These are phyloP conservation scores for Picathartes gymnocephalus DNA, from an alignment of 2,113 vertebrate species.

Conservation along the genomic window DNA sequence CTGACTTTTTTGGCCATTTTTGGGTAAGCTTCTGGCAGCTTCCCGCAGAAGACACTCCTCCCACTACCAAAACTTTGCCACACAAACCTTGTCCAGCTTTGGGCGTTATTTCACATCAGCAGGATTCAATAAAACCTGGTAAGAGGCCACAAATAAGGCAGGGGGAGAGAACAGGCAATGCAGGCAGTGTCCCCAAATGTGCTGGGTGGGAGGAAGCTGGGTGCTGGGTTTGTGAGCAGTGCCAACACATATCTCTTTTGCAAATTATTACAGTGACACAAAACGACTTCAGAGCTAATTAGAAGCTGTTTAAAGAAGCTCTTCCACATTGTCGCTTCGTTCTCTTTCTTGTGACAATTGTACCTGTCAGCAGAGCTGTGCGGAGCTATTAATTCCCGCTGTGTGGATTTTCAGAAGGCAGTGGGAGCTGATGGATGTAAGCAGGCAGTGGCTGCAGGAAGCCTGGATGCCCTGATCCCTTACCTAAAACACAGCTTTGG, in stretches of 20 bases:
- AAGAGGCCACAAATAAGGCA: background rate
- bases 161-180: background rate
- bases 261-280: constrained; percentile 55
- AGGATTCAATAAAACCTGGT: background rate
- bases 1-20: background rate
- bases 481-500: background rate
- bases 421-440: background rate
- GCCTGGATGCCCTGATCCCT: background rate
- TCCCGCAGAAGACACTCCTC: background rate
- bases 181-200: background rate
- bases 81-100: background rate
- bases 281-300: constrained; percentile 65
- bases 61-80: background rate
- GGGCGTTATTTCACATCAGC: background rate
- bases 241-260: background rate
- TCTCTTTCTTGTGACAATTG: constrained; percentile 56
- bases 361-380: constrained; percentile 49
- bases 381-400: constrained; percentile 26
- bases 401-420: constrained; percentile 3
- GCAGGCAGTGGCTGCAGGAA: background rate
- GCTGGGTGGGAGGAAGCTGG: background rate
- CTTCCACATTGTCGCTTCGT: constrained; percentile 17
- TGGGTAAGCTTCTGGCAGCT: background rate
- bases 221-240: constrained; percentile 13
- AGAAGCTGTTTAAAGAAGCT: constrained; percentile 58